Base-by-base conservation (phyloP, 2,888 invertebrate species). In the Orgyia antiqua region DNA sequence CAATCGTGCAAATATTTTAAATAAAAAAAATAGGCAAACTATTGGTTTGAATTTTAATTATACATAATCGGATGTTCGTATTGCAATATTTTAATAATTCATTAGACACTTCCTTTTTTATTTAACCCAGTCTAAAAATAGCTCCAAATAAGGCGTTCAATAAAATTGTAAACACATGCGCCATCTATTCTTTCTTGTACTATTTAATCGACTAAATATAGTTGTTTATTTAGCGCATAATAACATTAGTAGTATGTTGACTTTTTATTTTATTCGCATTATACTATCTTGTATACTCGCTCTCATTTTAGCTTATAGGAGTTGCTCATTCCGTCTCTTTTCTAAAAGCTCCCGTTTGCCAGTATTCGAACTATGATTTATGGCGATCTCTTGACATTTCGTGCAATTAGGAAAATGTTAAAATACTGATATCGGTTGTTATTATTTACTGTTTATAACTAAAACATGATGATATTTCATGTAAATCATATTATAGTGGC, bases 101-200 rank as follows among this genome's bases (percentile, higher is more conserved):
- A 27, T 19, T 17, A 25, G 30, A 19, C 25, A 24, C 19, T 41
- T 34, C 29, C 28, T 32, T 31, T 27, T 31, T 33, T 40, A 34
- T 42, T 28, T 46, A n/a, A 39, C 29, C 10, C 7, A 18, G 32
- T 65, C 76, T 76, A 82, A 73, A 79, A 75, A 79, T 77, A 82
- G 72, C 58, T 48, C 42, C 44, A 62, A 62, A 56, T 54, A 65
- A 65, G 55, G 68, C 79, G 82, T 72, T 83, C 80, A 78, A 79
- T 79, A 83, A 73, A 76, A 60, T 70, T 63, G 58, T 52, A 64
- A 68, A 77, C 76, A 74, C 78, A 77, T 77, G 82, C 82, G 82
- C 82, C 68, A 69, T 67, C 68, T 68, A 58, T 60, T 53, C 54
- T 48, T 27, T 4, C n/a, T n/a, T n/a, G n/a, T n/a, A n/a, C 24